phyloP scores from a whole-genome alignment of 2,797 vertebrate species.

The Labeo calbasu region DNA sequence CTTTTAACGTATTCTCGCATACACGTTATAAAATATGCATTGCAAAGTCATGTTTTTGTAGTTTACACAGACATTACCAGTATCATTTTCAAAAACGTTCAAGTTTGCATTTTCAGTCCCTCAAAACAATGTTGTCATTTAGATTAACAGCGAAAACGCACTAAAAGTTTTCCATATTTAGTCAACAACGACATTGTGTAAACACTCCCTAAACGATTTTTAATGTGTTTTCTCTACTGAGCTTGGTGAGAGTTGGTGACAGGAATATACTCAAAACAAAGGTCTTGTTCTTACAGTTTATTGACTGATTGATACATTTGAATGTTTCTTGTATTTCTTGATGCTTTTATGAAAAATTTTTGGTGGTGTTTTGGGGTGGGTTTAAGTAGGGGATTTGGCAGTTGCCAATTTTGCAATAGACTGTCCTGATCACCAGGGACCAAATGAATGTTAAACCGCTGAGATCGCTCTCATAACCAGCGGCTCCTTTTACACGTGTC shows the following conservation, averaged over 20 bases:
- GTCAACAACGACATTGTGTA: not conserved
- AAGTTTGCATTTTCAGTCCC: not conserved
- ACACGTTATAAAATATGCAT: not conserved
- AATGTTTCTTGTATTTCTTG: constrained; percentile 31
- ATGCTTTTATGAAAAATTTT: constrained; percentile 72
- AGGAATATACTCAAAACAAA: constrained; percentile 7
- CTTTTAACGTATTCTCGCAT: not conserved
- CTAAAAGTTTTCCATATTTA: not conserved
- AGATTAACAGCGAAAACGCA: not conserved
- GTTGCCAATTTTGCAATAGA: constrained; percentile 73
- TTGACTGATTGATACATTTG: constrained; percentile 52
- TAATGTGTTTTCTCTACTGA: not conserved
- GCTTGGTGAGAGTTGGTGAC: not conserved
- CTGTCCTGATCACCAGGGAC: constrained; percentile 75
- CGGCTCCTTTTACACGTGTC: constrained; percentile 61
- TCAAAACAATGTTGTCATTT: not conserved
- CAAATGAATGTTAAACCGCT: constrained; percentile 79
- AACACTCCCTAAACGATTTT: not conserved
- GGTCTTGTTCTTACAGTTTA: constrained; percentile 19
- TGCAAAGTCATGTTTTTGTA: not conserved
- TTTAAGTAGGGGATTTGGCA: constrained; percentile 62
- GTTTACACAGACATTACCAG: not conserved
- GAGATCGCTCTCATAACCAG: constrained; percentile 60
- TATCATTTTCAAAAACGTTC: not conserved
- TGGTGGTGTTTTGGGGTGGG: constrained; percentile 52